Base-by-base conservation (phyloP, 2,797 vertebrate species). In the Peromyscus melanophrys region DNA sequence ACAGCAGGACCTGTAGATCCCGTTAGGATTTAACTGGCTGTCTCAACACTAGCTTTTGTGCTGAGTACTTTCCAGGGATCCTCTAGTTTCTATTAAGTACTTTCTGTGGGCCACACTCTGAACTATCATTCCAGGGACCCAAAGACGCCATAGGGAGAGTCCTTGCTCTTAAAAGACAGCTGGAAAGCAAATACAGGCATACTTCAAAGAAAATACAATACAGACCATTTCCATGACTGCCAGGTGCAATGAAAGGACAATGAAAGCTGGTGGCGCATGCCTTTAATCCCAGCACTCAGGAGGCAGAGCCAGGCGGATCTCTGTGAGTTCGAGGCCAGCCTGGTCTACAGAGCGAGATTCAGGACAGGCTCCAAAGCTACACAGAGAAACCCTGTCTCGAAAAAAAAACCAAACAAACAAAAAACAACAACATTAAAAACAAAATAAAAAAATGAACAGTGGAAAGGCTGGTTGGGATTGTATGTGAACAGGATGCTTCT, bases 31-130 rank as follows among this genome's bases (percentile, higher is more conserved):
- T 87, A 61, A 46, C 78, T 43, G 16, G 25, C 31, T 93, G 34
- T 94, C 82, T 89, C 88, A 61, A 96, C 55, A 88, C 31, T 92
- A 91, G 76, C 61, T 81, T 83, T 82, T 65, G 75, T 85, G 49
- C 86, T 89, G 52, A 95, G 89, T 61, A 65, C 16, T 86, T 96
- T 65, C 77, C 46, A 67, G 83, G 49, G 55, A 9, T 81, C 90
- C 84, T 90, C 69, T 84, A 17, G 78, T 92, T 34, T 16, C 25
- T 40, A 52, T 86, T 37, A 87, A n/a, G 71, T 14, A 31, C 23
- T 34, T 94, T 37, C 81, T 89, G 9, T 27, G 73, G 67, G n/a
- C 49, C 46, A 89, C 71, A 75, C 73, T 92, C 95, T 67, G 73
- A 94, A 82, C 57, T 96, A 49, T 92, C 76, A 91, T 96, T 77